Evolutionary conservation across 2,113 vertebrate genomes (phyloP).

Genomic region (Promerops cafer): DNA sequence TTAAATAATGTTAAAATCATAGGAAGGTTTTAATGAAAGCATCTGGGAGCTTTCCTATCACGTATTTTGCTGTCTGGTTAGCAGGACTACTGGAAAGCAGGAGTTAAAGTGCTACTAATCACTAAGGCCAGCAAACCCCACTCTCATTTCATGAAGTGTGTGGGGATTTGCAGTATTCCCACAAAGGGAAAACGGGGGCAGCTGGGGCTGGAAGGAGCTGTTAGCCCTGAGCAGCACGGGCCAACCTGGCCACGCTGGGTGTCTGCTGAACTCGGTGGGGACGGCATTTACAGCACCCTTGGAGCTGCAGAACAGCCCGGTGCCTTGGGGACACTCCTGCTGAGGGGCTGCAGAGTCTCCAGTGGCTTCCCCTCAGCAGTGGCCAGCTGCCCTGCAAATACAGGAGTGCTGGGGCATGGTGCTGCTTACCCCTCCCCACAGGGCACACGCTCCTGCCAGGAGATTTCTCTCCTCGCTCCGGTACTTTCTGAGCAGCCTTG

Average conservation of each 20-base stretch:
- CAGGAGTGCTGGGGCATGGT: background rate
- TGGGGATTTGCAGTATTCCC: background rate
- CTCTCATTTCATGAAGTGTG: background rate
- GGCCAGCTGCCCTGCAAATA: background rate
- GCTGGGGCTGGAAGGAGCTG: background rate
- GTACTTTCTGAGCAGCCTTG: background rate
- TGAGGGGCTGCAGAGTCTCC: background rate
- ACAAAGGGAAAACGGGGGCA: background rate
- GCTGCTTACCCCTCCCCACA: background rate
- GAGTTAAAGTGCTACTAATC: background rate
- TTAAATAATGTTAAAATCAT: background rate
- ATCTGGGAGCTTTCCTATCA: background rate
- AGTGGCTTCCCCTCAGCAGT: background rate
- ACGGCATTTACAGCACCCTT: background rate
- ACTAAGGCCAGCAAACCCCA: background rate
- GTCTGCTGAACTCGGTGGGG: fast-evolving
- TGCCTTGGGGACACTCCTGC: background rate
- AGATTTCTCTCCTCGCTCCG: background rate
- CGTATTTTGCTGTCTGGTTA: background rate
- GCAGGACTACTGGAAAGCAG: background rate
- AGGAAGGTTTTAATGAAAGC: background rate
- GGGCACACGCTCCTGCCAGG: background rate
- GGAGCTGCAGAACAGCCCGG: background rate
- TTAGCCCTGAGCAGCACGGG: fast-evolving
- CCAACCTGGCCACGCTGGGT: fast-evolving